Percentiles rank a stretch among this genome's conserved stretches.
Conservation (phyloP, 2,113 vertebrate species). For the Sminthopsis crassicaudata region DNA sequence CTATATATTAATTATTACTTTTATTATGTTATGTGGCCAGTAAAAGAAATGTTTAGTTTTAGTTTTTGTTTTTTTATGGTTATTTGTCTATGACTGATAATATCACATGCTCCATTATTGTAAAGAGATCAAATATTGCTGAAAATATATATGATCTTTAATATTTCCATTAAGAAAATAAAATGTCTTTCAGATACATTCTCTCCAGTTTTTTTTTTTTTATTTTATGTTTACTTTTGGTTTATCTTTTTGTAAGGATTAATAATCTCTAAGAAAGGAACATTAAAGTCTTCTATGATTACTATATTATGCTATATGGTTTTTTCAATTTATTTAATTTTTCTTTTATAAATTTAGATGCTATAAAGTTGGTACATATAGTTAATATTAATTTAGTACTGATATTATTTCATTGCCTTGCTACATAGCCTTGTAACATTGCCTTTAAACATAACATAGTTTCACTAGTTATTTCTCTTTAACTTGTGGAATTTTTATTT, state of each 20-base stretch:
- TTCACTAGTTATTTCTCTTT: background rate
- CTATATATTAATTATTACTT: background rate
- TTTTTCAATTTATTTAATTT: background rate
- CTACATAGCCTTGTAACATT: too few species aligned
- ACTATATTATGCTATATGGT: background rate
- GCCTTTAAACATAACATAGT: background rate
- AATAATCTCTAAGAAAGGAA: background rate
- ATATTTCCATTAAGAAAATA: background rate
- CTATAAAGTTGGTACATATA: background rate
- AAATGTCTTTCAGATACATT: background rate
- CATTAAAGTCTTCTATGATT: background rate
- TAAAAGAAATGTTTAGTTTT: background rate
- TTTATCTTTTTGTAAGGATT: background rate
- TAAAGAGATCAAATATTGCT: background rate
- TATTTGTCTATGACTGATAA: background rate
- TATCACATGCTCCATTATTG: background rate
- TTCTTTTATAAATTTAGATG: background rate
- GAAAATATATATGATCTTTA: background rate
- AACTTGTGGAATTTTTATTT: too few species aligned
- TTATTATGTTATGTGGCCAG: background rate
- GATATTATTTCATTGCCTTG: background rate
- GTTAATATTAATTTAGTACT: background rate
- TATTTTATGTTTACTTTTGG: background rate
- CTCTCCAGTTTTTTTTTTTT: too few species aligned
- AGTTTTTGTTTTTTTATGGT: background rate